Base-by-base conservation (phyloP, 30 jellyfish, hydroid and myxozoan genomes). In the Pseudorhiza aurosa region DNA sequence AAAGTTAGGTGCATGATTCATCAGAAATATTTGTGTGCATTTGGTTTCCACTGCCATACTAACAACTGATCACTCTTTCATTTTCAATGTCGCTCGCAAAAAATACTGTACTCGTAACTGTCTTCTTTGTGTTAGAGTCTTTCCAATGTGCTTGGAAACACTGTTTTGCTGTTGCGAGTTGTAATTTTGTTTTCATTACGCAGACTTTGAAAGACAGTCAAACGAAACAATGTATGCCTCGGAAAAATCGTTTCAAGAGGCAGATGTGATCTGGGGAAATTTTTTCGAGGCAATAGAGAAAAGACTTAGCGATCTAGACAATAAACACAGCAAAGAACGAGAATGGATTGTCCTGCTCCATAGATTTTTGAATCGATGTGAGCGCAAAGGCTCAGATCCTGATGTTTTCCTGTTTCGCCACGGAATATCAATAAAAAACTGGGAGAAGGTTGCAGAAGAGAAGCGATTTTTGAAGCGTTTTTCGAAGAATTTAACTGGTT, bases 301-400 rank as follows among this genome's bases (percentile, higher is more conserved):
- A 10, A 47, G 27, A 4, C 31, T 70, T 18, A 25, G 31, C 12
- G 18, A 70, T 8, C 18, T 70, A 9, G 39, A 29, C 15, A 0
- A 49, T 9, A 45, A 51, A 24, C 69, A 70, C 51, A 36, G 17
- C 25, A 32, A 22, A 46, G 37, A 70, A 35, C n/a, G 14, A 17
- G 17, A 26, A 4, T 33, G 67, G 26, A 46, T 70, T 21, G 27
- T 70, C 12, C 31, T 27, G 22, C 18, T 70, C 24, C 39, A 70
- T 36, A 30, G 65, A 51, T 70, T 44, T 27, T 8, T 70, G 5
- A 15, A 70, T 44, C 83, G 83, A n/a, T 43, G 72, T 45, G 83
- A 70, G 29, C 46, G 65, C 6, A 22, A 43, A 0, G 83, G 56
- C 15, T n/a, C 24, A 0, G 56, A 70, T 15, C 83, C 83, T 0